Evolutionary conservation across 2,113 vertebrate species (phyloP).

Genomic region (Rhinolophus sinicus): DNA sequence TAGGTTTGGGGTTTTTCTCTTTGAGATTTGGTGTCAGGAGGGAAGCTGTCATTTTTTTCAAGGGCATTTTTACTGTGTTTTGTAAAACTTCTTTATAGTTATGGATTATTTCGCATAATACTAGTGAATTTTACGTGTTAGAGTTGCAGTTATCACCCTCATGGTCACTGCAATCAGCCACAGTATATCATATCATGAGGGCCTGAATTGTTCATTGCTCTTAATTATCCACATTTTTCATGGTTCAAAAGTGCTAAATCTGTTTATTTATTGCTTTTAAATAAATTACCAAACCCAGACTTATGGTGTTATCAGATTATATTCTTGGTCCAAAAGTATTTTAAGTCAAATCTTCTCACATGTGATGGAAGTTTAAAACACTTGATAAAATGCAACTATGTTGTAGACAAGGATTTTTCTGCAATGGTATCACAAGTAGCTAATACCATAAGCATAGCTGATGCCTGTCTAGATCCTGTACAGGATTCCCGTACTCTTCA

Average conservation of each 20-base stretch:
- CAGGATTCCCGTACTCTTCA: neutral
- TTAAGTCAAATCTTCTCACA: neutral
- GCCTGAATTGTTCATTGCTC: neutral
- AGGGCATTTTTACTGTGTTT: neutral
- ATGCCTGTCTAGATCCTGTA: neutral
- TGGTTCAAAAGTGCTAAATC: constrained; percentile 28
- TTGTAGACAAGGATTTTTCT: neutral
- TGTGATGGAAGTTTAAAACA: constrained; percentile 28
- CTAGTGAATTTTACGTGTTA: constrained; percentile 13
- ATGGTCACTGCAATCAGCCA: neutral
- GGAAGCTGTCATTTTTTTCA: neutral
- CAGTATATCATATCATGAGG: neutral
- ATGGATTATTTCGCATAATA: neutral
- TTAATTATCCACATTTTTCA: constrained; percentile 5
- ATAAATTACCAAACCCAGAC: neutral
- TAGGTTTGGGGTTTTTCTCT: neutral
- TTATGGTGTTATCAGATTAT: constrained; percentile 13
- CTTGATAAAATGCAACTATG: neutral
- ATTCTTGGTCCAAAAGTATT: constrained; percentile 52
- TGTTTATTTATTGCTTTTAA: constrained; percentile 33
- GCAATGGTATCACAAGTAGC: neutral
- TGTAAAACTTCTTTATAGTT: neutral
- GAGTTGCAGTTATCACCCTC: neutral
- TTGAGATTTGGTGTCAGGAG: constrained; percentile 15
- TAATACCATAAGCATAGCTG: neutral